These are phyloP conservation scores for Microcebus tavaratra DNA, from an alignment of 2,113 vertebrate species.

Conservation along the genomic window DNA sequence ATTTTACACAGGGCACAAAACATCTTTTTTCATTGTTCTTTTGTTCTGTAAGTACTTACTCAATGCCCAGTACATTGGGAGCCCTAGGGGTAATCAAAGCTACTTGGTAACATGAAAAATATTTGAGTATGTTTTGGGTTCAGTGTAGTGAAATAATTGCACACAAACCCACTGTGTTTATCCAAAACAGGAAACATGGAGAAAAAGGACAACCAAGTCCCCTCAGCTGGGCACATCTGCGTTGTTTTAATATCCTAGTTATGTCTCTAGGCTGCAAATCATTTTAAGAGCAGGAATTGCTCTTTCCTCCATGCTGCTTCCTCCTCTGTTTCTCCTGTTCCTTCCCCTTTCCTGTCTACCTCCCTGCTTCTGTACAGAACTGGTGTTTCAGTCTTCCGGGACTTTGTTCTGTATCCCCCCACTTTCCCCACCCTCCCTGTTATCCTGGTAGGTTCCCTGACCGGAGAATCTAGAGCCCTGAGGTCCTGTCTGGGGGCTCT, in stretches of 20 bases:
- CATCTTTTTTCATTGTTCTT: not conserved
- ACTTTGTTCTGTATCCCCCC: not conserved
- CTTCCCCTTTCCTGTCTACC: not conserved
- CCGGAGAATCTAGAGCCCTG: not conserved
- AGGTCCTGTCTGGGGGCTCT: not conserved
- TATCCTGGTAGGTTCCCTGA: not conserved
- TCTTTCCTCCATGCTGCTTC: not conserved
- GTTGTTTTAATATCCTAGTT: not conserved
- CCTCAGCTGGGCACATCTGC: not conserved
- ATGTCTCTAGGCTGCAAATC: not conserved
- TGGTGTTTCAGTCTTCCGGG: not conserved
- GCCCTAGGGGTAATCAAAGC: not conserved
- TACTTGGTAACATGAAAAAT: not conserved
- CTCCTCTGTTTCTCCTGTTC: not conserved
- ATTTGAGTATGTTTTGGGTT: not conserved
- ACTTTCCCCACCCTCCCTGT: fast-evolving
- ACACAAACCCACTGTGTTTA: not conserved
- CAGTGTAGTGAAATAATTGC: not conserved
- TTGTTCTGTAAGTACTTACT: not conserved
- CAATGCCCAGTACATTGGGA: not conserved
- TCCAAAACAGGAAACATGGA: not conserved
- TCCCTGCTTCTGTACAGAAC: not conserved
- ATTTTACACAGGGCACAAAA: not conserved
- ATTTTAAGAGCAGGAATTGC: not conserved
- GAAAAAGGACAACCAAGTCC: not conserved